A percentile compares a stretch with the other conserved stretches of the same genome.
phyloP scores from a whole-genome alignment of 1,140 invertebrate species.

The Psilanteris sp. region DNA sequence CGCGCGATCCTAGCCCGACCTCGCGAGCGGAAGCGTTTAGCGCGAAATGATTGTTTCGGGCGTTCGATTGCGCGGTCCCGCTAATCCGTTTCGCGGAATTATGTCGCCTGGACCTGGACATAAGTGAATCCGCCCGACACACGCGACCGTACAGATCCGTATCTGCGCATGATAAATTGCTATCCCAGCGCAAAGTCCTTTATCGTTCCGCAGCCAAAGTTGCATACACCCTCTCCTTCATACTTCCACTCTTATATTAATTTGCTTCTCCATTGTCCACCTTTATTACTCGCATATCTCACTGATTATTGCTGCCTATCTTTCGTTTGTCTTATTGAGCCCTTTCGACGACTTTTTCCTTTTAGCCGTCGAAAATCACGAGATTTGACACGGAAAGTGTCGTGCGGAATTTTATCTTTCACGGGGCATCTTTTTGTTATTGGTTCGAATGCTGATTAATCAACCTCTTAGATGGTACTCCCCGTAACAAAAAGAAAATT shows the following conservation, averaged over 20 bases:
- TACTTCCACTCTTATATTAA: slow-evolving; percentile 74
- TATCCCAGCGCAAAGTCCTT: slow-evolving; percentile 72
- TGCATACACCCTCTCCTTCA: slow-evolving; percentile 28
- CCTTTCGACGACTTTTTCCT: slow-evolving; percentile 9
- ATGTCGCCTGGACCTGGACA: slow-evolving; percentile 57
- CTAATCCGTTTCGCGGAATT: neutral
- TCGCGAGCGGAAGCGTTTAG: too few relatives aligned
- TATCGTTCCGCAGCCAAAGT: slow-evolving; percentile 46
- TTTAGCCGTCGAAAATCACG: slow-evolving; percentile 16
- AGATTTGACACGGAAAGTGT: slow-evolving; percentile 46
- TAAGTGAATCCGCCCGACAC: slow-evolving; percentile 72
- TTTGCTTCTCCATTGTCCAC: slow-evolving; percentile 76
- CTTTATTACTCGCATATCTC: slow-evolving; percentile 78
- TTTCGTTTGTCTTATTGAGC: slow-evolving; percentile 34
- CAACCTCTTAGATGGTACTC: neutral
- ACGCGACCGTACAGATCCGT: slow-evolving; percentile 77
- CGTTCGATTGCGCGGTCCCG: too few relatives aligned
- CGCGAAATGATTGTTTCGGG: too few relatives aligned
- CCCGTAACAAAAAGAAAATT: too few relatives aligned
- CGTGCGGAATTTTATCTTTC: slow-evolving; percentile 38
- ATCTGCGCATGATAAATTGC: slow-evolving; percentile 79
- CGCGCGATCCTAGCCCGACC: neutral
- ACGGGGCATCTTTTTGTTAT: slow-evolving; percentile 33
- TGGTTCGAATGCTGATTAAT: slow-evolving; percentile 4
- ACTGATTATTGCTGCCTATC: slow-evolving; percentile 34